phyloP scores from a whole-genome alignment of 2,888 invertebrate genomes.

The Zygaena filipendulae region DNA sequence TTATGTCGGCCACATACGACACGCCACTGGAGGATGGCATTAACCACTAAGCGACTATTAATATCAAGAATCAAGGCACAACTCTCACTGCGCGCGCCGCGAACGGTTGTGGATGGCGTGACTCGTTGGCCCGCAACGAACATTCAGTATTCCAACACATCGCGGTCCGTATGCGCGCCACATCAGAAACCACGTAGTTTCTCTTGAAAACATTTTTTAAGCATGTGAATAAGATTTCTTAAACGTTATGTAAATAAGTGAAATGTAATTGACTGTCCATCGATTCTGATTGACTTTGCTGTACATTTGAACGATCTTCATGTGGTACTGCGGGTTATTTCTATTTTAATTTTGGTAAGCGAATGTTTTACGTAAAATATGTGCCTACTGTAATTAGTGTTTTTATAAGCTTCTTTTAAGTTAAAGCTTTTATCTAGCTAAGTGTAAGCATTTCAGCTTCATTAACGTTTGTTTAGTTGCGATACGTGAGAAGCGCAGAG shows the following conservation, averaged over 20 bases:
- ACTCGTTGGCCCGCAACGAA: constrained; percentile 23
- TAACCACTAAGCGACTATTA: too few relatives aligned
- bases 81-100: constrained; percentile 65
- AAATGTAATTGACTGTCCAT: too few relatives aligned
- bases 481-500: too few relatives aligned
- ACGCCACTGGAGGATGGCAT: constrained; percentile 25
- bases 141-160: constrained; percentile 44
- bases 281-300: constrained; percentile 31
- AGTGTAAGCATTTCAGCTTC: too few relatives aligned
- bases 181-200: constrained; percentile 44
- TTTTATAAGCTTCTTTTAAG: too few relatives aligned
- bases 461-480: too few relatives aligned
- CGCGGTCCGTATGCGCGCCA: constrained; percentile 44
- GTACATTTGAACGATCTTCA: constrained; percentile 41
- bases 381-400: too few relatives aligned
- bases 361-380: too few relatives aligned
- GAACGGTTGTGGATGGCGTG: constrained; percentile 43
- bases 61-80: too few relatives aligned
- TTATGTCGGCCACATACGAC: constrained; percentile 20
- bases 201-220: constrained; percentile 51
- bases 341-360: constrained; percentile 34
- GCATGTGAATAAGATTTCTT: constrained; percentile 60
- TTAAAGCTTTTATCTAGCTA: too few relatives aligned
- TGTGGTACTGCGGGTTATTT: constrained; percentile 48
- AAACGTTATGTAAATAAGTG: too few relatives aligned